Evolutionary conservation across 64 coral and sea anemone species (phyloP).

Genomic region (Cladopsammia gracilis): DNA sequence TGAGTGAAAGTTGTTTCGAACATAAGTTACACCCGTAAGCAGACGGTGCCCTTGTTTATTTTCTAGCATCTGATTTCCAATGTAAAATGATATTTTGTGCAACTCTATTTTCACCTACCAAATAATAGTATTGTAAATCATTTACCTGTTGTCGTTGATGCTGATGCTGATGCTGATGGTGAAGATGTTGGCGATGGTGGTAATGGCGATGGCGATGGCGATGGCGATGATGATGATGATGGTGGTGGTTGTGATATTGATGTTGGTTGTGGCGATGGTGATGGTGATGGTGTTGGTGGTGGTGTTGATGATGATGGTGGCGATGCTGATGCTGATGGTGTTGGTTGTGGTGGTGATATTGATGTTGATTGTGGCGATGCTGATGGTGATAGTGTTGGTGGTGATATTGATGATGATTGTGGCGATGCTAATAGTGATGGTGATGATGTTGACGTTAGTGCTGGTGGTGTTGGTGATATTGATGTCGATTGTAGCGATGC

Average conservation of each 20-base stretch:
- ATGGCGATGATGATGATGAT: not conserved
- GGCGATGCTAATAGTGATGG: not conserved
- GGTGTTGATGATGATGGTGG: not conserved
- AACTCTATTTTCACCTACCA: too few relatives aligned
- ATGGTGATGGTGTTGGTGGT: not conserved
- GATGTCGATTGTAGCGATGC: too few relatives aligned
- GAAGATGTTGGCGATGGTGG: not conserved
- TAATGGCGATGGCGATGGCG: not conserved
- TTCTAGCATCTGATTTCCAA: too few relatives aligned
- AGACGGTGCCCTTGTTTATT: too few relatives aligned
- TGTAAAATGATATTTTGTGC: too few relatives aligned
- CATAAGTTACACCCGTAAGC: too few relatives aligned
- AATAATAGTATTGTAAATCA: too few relatives aligned
- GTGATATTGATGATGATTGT: not conserved
- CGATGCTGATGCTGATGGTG: not conserved
- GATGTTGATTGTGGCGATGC: not conserved
- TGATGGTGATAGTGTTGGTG: not conserved
- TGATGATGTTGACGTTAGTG: too few relatives aligned
- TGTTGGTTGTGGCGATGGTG: not conserved
- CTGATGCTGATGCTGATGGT: too few relatives aligned
- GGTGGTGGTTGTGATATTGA: not conserved
- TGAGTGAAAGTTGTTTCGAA: too few relatives aligned
- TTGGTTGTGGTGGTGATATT: not conserved
- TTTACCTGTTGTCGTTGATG: too few relatives aligned
- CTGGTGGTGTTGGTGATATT: too few relatives aligned